Evolutionary conservation across 2,113 vertebrate genomes (phyloP).

Genomic region (Spilogale gracilis): DNA sequence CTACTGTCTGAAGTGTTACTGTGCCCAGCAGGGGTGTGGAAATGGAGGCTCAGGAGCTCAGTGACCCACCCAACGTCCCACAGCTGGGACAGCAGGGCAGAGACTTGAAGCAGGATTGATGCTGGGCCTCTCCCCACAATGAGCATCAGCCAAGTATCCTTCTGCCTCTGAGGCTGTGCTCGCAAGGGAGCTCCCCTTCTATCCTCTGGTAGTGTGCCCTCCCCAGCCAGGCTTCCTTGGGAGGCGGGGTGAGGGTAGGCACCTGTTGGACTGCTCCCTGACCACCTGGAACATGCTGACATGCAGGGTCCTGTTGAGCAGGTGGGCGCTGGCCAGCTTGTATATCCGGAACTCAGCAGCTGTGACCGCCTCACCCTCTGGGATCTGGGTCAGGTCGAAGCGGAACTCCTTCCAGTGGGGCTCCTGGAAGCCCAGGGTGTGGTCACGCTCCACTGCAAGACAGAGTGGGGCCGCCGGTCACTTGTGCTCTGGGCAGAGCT

Average conservation of each 20-base stretch:
- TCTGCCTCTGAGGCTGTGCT: background rate
- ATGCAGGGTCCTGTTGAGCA: constrained; percentile 92
- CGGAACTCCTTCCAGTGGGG: constrained; percentile 98
- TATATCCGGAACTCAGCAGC: constrained; percentile 97
- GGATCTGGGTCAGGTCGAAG: constrained; percentile 96
- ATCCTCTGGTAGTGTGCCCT: background rate
- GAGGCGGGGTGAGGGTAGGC: background rate
- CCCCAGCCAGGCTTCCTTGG: background rate
- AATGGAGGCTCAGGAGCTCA: background rate
- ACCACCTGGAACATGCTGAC: constrained; percentile 95
- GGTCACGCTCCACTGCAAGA: constrained; percentile 94
- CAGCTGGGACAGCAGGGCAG: background rate
- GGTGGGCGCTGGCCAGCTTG: constrained; percentile 90
- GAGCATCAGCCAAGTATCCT: background rate
- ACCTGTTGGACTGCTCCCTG: constrained; percentile 92
- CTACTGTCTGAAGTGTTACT: background rate
- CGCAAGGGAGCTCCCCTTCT: background rate
- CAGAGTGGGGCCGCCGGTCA: background rate
- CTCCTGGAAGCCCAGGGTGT: constrained; percentile 90
- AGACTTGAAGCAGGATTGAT: background rate
- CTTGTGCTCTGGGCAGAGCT: background rate
- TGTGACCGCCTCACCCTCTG: constrained; percentile 93
- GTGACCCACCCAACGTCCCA: background rate
- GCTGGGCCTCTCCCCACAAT: background rate
- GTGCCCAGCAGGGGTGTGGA: background rate